Conservation (phyloP, 64 coral and sea anemone species). For the Stylophora pistillata region DNA sequence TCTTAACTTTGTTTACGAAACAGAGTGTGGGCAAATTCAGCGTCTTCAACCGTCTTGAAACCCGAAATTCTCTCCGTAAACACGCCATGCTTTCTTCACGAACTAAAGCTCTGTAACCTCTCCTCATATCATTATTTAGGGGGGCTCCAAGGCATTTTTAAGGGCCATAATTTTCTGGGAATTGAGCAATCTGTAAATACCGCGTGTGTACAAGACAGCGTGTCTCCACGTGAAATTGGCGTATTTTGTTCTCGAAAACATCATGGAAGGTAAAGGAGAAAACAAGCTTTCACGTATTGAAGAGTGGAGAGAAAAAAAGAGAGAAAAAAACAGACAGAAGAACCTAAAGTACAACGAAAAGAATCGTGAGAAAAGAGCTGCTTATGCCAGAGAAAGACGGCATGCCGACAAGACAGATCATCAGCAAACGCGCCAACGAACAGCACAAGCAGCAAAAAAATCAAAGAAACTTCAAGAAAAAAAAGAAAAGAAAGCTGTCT, state of each 20-base stretch:
- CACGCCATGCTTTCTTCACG: slow-evolving; percentile 42
- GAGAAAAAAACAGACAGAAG: slow-evolving; percentile 26
- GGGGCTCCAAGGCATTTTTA: slow-evolving; percentile 39
- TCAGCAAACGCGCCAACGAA: slow-evolving; percentile 24
- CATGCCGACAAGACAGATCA: slow-evolving; percentile 2
- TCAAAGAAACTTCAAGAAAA: slow-evolving; percentile 9
- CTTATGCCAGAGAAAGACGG: slow-evolving; percentile 16
- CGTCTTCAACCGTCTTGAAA: slow-evolving; percentile 10
- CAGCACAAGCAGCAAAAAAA: not conserved
- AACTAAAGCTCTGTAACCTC: slow-evolving; percentile 53
- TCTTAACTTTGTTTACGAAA: slow-evolving; percentile 34
- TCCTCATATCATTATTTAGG: slow-evolving; percentile 36
- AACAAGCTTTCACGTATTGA: slow-evolving; percentile 30
- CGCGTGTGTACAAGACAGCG: not conserved
- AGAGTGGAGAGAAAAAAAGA: slow-evolving; percentile 33
- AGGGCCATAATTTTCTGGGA: slow-evolving; percentile 34
- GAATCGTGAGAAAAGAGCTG: slow-evolving; percentile 28
- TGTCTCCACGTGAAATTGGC: not conserved
- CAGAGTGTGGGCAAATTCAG: slow-evolving; percentile 17
- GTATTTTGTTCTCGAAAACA: no score
- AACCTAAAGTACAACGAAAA: slow-evolving; percentile 32
- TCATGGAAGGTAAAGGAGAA: not conserved
- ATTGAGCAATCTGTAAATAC: slow-evolving; percentile 52
- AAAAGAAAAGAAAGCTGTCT: slow-evolving; percentile 16
- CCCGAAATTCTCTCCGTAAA: slow-evolving; percentile 20